phyloP scores from a whole-genome alignment of 2,113 vertebrate genomes.

The Parus major region DNA sequence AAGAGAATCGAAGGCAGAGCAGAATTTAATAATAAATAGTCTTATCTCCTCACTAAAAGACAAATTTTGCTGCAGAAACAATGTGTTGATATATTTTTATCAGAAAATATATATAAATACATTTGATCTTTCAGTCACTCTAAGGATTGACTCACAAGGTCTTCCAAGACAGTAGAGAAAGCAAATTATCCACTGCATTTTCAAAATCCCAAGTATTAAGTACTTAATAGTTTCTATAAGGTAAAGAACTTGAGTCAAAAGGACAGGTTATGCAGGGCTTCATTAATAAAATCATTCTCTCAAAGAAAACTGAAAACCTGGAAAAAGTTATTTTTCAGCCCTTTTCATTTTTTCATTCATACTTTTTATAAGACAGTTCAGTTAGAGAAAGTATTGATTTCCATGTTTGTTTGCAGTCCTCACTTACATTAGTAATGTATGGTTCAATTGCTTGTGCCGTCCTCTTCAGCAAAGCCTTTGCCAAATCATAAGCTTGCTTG shows the following conservation, averaged over 20 bases:
- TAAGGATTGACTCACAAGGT: neutral
- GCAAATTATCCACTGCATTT: neutral
- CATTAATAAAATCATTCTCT: neutral
- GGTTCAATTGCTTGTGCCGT: constrained; percentile 97
- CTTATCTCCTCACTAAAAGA: neutral
- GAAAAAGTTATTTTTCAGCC: neutral
- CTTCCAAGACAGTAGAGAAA: neutral
- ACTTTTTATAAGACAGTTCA: neutral
- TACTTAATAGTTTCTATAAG: neutral
- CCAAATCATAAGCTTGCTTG: constrained; percentile 97
- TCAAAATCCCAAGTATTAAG: neutral
- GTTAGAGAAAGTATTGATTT: neutral
- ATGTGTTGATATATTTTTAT: neutral
- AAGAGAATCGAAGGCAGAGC: too few species aligned
- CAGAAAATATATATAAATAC: neutral
- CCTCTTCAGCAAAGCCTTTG: constrained; percentile 96
- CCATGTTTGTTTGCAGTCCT: neutral
- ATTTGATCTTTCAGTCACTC: neutral
- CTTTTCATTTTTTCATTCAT: neutral
- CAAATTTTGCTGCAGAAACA: neutral
- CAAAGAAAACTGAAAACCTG: neutral
- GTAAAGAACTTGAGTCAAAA: neutral
- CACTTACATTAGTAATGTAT: constrained; percentile 97
- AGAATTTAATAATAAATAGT: neutral
- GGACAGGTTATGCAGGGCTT: neutral